phyloP scores from a whole-genome alignment of 92 coral and sea anemone genomes.

The Porites rus region DNA sequence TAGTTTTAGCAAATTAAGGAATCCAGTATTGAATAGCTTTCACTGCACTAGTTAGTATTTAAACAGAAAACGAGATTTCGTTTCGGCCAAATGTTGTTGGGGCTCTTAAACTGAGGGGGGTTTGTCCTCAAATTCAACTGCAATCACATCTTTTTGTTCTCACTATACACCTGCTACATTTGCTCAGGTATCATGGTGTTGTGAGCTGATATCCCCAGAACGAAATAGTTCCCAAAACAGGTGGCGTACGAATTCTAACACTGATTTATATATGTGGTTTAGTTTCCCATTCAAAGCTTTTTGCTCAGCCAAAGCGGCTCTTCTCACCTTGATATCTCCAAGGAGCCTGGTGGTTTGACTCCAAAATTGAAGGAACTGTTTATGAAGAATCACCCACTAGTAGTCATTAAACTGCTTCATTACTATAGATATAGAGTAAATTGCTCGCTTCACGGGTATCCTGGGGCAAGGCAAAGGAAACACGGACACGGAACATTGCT shows the following conservation, averaged over 20 bases:
- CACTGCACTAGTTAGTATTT: not conserved
- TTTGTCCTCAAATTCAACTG: too few relatives aligned
- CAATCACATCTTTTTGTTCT: not conserved
- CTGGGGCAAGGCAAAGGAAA: not conserved
- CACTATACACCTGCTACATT: not conserved
- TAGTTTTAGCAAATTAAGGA: not conserved
- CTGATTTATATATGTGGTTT: constrained; percentile 1
- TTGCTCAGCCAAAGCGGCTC: constrained; percentile 2
- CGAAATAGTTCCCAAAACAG: not conserved
- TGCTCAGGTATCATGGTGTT: not conserved
- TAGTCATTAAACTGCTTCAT: not conserved
- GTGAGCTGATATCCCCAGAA: constrained; percentile 4
- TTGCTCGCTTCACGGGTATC: constrained; percentile 1
- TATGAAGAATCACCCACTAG: too few relatives aligned
- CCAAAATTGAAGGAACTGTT: not conserved
- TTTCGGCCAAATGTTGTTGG: too few relatives aligned
- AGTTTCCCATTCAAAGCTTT: constrained; percentile 1
- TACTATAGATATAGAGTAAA: not conserved
- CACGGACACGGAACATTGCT: not conserved
- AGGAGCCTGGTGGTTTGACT: not conserved
- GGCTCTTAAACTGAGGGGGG: too few relatives aligned
- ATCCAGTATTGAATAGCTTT: not conserved
- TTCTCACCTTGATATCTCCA: constrained; percentile 1
- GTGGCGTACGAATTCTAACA: not conserved
- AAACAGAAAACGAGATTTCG: too few relatives aligned